Percentiles rank a stretch among this genome's conserved stretches.
Evolutionary conservation across 2,113 vertebrate species (phyloP).

Genomic region (Oryzias woworae): DNA sequence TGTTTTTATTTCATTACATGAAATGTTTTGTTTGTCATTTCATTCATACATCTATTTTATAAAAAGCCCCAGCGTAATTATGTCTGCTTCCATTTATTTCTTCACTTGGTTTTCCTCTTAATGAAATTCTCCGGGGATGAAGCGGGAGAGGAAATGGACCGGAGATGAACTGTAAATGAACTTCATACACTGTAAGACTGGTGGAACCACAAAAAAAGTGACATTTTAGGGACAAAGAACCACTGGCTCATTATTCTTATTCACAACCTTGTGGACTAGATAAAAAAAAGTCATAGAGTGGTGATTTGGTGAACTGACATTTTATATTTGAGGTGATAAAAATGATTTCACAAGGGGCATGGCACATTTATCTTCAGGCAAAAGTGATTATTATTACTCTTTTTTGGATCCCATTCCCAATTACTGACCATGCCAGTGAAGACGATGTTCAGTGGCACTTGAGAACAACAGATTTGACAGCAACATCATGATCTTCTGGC

Average conservation of each 20-base stretch:
- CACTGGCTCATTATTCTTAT: background rate
- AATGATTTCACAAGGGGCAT: background rate
- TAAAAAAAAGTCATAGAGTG: conserved; percentile 5
- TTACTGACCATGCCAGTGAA: background rate
- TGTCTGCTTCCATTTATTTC: background rate
- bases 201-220: background rate
- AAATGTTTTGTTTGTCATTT: conserved; percentile 2
- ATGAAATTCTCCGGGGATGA: background rate
- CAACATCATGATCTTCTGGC: no score
- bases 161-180: conserved; percentile 10
- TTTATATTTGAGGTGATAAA: background rate
- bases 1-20: background rate
- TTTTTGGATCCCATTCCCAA: background rate
- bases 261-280: background rate
- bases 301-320: background rate
- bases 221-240: background rate
- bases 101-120: background rate
- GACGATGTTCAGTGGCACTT: no score
- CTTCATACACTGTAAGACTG: background rate
- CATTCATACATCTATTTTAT: background rate
- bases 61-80: background rate
- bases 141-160: background rate
- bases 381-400: background rate
- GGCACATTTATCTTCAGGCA: background rate
- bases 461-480: background rate